phyloP scores from a whole-genome alignment of 2,797 vertebrate species.

The Squalus acanthias region DNA sequence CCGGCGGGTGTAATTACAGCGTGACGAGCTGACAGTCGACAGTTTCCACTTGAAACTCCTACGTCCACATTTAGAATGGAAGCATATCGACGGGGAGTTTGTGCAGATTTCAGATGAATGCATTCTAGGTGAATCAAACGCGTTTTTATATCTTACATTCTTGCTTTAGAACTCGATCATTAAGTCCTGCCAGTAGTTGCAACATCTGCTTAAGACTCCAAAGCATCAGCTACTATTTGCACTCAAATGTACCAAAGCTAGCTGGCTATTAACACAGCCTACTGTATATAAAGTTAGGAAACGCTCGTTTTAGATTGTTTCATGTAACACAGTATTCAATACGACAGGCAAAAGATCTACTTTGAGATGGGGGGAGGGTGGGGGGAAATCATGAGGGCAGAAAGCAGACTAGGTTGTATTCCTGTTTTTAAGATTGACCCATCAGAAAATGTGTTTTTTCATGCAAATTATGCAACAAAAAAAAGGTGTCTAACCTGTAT shows the following conservation, averaged over 20 bases:
- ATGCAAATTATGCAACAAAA: neutral
- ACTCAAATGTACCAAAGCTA: neutral
- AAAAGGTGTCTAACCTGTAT: neutral
- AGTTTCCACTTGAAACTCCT: neutral
- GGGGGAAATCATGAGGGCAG: neutral
- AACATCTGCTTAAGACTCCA: neutral
- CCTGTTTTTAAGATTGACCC: neutral
- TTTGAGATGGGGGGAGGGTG: neutral
- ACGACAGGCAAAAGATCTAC: neutral
- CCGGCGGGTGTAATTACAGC: neutral
- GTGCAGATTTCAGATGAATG: neutral
- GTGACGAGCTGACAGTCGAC: neutral
- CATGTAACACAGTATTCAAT: neutral
- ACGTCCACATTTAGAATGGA: neutral
- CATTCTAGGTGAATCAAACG: neutral
- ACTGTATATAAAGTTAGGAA: neutral
- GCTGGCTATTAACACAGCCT: neutral
- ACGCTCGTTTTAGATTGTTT: neutral
- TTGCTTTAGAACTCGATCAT: neutral
- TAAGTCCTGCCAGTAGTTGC: neutral
- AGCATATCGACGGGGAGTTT: no score
- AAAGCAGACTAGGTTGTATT: neutral
- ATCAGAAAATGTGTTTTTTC: neutral
- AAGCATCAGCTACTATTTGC: neutral
- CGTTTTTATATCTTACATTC: neutral